Base-by-base conservation (phyloP, 1,140 invertebrate genomes). In the Penaeus chinensis region DNA sequence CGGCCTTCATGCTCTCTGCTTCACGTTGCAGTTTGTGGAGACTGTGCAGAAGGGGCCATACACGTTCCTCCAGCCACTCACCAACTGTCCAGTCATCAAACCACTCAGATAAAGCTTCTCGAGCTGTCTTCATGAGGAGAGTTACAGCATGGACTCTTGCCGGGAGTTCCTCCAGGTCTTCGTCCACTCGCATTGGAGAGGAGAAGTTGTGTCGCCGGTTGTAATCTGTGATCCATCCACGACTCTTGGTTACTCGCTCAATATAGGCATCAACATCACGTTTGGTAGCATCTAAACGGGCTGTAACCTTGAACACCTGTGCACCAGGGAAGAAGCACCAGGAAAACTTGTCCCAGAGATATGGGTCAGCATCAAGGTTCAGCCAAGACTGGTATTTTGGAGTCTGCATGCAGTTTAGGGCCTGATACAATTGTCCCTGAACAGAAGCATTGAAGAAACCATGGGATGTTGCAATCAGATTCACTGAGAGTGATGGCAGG, bases 151-250 rank as follows among this genome's bases (percentile, higher is more conserved):
- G 92, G n/a, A 91, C 90, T 13, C 92, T 87, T 62, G 93, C 93
- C 20, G 95, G 94, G 78, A 96, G 93, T 79, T 96, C 95, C 16
- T 91, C 91, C 27, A 95, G 94, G 32, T 95, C 93, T 91, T 95
- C 95, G 85, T 95, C 95, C 0, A 97, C 93, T 18, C 96, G 93
- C 89, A 95, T 93, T 0, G 96, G 95, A 88, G 94, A 95, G 8
- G 95, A 95, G 89, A 95, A 96, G 89, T 95, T 95, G 90, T 95
- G 94, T n/a, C 95, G 94, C 1, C 96, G 92, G 91, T 96, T 97
- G 91, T 96, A 97, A 10, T 95, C 93, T 13, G 96, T 96, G 90
- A 96, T 92, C 96, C 96, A 97, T 27, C 95, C 95, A n/a, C 85
- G 86, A 42, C 84, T 87, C 79, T 89, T 85, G 24, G 84, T 90